These are phyloP conservation scores for Rhegmatorhina hoffmannsi DNA, from an alignment of 2,113 vertebrate genomes.

Conservation along the genomic window DNA sequence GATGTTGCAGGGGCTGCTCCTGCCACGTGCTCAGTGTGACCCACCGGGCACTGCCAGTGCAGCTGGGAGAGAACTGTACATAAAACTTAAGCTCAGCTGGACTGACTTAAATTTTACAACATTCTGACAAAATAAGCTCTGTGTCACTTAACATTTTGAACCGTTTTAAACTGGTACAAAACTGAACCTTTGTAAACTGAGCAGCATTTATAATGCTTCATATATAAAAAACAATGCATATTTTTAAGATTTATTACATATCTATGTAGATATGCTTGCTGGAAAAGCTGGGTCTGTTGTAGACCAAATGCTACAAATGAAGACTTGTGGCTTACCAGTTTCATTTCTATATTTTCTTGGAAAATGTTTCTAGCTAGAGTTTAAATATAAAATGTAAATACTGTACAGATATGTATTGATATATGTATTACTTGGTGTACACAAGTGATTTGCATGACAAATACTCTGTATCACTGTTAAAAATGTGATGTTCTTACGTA, in stretches of 20 bases:
- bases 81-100: slow-evolving; percentile 49
- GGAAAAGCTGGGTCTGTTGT: slow-evolving; percentile 62
- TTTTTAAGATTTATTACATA: slow-evolving; percentile 59
- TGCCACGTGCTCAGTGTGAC: neutral
- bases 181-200: slow-evolving; percentile 46
- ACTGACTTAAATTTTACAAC: slow-evolving; percentile 44
- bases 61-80: neutral
- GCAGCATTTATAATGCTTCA: slow-evolving; percentile 61
- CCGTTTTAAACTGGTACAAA: slow-evolving; percentile 53
- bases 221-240: slow-evolving; percentile 48
- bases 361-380: slow-evolving; percentile 78
- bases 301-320: slow-evolving; percentile 63
- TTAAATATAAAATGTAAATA: slow-evolving; percentile 79
- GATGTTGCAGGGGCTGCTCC: neutral
- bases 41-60: neutral
- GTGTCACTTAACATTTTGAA: neutral
- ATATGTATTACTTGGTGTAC: slow-evolving; percentile 68
- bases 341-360: slow-evolving; percentile 75
- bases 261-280: slow-evolving; percentile 65
- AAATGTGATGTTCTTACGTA: slow-evolving; percentile 42
- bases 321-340: slow-evolving; percentile 64
- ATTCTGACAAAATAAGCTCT: slow-evolving; percentile 19
- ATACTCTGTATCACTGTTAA: slow-evolving; percentile 59
- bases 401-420: slow-evolving; percentile 75
- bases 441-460: slow-evolving; percentile 73